Evolutionary conservation across 2,888 invertebrate species (phyloP), one percentile per base, ranked within the genome.

Genomic region (Antheraea assamensis): DNA sequence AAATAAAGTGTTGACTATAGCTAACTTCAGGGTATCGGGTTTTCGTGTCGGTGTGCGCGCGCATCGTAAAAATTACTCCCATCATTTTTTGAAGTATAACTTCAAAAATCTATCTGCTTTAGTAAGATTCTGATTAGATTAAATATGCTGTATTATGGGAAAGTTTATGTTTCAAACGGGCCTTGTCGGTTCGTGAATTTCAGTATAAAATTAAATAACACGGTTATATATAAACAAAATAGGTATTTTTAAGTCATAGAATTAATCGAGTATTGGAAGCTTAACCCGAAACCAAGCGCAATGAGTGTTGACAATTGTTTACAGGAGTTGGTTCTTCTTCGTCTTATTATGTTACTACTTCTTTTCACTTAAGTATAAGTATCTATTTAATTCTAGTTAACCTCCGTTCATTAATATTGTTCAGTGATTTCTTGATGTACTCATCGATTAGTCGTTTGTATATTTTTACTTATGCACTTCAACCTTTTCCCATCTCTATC

Each of bases 351-450:
- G 3, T 42, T 42, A 42, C 42, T 42, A 19, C 42, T 24, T 61
- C 61, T 24, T 17, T 13, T 61, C 27, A 61, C 24, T 64, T 24
- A 64, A 42, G 17, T 71, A 31, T n/a, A 64, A 42, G 10, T 58
- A 42, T 42, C 30, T 30, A 15, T 30, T 64, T 7, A 17, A 55
- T 64, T 24, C 3, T 61, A 82, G 78, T 87, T 80, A 83, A 70
- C 21, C 74, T 17, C 76, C 4, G 74, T 78, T 71, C 74, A 74
- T 74, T 78, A 81, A 83, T 87, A 88, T 88, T 86, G 84, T 85
- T 86, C 83, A 77, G 75, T 75, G 75, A 81, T 83, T 84, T 82
- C 81, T 84, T 84, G 74, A 82, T 87, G 83, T 82, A 86, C 86
- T 84, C 80, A 81, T 64, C 10, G 21, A 21, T 52, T 21, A 52